These are phyloP conservation scores for Aelia acuminata DNA, from an alignment of 2,888 invertebrate genomes.

Conservation along the genomic window DNA sequence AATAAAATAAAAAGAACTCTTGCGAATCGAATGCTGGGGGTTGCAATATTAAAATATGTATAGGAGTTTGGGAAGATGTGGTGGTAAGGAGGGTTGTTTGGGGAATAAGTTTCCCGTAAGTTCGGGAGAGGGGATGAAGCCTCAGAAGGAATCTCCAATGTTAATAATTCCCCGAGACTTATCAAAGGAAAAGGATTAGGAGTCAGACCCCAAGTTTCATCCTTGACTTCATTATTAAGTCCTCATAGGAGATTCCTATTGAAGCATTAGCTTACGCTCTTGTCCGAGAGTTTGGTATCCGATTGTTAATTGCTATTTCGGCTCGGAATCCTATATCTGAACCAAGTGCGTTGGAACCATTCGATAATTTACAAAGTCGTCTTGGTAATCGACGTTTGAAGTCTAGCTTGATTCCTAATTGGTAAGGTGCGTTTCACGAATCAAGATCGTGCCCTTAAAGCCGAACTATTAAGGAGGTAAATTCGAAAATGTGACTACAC, in stretches of 20 bases:
- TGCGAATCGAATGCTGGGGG: conserved; percentile 15
- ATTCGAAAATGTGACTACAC: conserved; percentile 37
- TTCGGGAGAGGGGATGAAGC: background rate
- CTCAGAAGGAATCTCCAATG: conserved; percentile 43
- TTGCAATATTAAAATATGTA: conserved; percentile 41
- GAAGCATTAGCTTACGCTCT: background rate
- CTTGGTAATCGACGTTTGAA: background rate
- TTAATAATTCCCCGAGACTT: conserved; percentile 56
- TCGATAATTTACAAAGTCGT: background rate
- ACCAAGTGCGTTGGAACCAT: too few relatives aligned
- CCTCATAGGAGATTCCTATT: conserved; percentile 52
- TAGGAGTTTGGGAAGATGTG: conserved; percentile 34
- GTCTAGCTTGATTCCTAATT: background rate
- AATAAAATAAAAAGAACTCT: background rate
- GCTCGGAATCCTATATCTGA: background rate
- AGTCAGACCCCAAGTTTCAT: conserved; percentile 37
- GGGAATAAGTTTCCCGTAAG: conserved; percentile 51
- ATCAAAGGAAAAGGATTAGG: conserved; percentile 59
- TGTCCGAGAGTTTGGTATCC: background rate
- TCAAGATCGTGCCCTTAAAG: conserved; percentile 2
- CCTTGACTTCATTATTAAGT: conserved; percentile 32
- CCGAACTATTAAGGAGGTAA: conserved; percentile 25
- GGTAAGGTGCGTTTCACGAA: background rate
- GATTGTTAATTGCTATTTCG: background rate
- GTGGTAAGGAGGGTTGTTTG: conserved; percentile 46